Percentiles rank a stretch among this genome's conserved stretches.
These are phyloP conservation scores for Calidris pugnax DNA, from an alignment of 2,113 vertebrate genomes.

Conservation along the genomic window DNA sequence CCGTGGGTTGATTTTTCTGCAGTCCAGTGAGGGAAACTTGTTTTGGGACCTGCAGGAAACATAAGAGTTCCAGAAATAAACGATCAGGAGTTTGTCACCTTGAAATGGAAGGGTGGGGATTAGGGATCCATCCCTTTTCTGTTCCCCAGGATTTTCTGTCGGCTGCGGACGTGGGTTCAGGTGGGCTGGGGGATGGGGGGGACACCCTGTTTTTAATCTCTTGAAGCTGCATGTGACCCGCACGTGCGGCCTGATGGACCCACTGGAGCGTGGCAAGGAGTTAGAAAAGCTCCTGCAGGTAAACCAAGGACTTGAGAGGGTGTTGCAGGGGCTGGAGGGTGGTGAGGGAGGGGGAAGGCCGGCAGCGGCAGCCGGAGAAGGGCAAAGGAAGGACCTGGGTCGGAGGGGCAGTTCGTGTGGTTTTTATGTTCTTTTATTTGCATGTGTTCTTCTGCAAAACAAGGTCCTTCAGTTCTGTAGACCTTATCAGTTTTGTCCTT, in stretches of 20 bases:
- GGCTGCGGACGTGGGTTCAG: not conserved
- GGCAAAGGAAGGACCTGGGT: accelerated
- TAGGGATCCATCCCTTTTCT: not conserved
- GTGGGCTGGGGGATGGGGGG: no score
- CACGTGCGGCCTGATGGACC: not conserved
- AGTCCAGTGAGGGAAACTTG: not conserved
- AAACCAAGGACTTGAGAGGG: not conserved
- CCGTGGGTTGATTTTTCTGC: not conserved
- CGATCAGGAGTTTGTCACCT: accelerated
- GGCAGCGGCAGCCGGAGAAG: not conserved
- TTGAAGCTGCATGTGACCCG: not conserved
- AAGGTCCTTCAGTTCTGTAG: not conserved
- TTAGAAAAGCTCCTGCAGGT: not conserved
- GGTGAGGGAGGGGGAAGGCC: not conserved
- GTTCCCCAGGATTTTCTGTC: not conserved
- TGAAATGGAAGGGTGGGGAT: not conserved
- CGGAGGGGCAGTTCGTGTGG: not conserved
- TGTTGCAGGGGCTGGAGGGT: not conserved
- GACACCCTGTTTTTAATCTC: not conserved
- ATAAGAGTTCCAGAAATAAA: not conserved
- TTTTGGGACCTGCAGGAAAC: not conserved
- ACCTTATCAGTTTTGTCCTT: not conserved
- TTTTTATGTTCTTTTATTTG: not conserved
- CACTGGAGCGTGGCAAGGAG: not conserved
- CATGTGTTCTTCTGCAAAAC: not conserved